These are phyloP conservation scores for Stigmatopora nigra DNA, from an alignment of 2,113 vertebrate species.

Conservation along the genomic window DNA sequence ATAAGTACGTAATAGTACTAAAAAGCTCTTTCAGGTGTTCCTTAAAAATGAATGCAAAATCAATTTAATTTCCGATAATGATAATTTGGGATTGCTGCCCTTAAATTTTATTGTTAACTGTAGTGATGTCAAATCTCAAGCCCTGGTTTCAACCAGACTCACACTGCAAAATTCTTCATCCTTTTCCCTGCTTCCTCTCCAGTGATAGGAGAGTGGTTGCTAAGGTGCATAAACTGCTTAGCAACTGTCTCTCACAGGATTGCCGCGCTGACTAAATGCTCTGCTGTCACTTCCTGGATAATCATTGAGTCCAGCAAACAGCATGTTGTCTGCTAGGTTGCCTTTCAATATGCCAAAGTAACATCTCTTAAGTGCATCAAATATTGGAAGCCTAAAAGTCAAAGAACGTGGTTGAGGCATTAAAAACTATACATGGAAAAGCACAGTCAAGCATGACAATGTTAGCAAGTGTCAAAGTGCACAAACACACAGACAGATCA, in stretches of 20 bases:
- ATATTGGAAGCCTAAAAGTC: neutral
- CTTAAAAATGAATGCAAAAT: neutral
- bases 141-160: neutral
- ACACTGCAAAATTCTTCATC: neutral
- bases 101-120: neutral
- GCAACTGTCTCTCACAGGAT: slow-evolving; percentile 66
- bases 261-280: slow-evolving; percentile 60
- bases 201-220: slow-evolving; percentile 58
- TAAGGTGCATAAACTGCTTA: slow-evolving; percentile 72
- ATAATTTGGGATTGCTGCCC: neutral
- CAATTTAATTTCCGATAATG: too few species aligned
- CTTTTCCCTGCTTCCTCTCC: slow-evolving; percentile 16
- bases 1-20: neutral
- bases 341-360: slow-evolving; percentile 30
- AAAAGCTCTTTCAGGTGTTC: neutral
- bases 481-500: slow-evolving; percentile 21
- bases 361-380: slow-evolving; percentile 3
- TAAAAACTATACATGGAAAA: neutral
- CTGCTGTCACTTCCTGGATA: slow-evolving; percentile 61
- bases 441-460: slow-evolving; percentile 2
- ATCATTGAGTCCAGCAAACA: slow-evolving; percentile 50
- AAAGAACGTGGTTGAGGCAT: too few species aligned
- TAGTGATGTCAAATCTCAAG: neutral
- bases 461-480: slow-evolving; percentile 25
- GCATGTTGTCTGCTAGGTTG: slow-evolving; percentile 21